These are phyloP conservation scores for Odontocerum albicorne DNA, from an alignment of 2,888 invertebrate genomes.

Conservation along the genomic window DNA sequence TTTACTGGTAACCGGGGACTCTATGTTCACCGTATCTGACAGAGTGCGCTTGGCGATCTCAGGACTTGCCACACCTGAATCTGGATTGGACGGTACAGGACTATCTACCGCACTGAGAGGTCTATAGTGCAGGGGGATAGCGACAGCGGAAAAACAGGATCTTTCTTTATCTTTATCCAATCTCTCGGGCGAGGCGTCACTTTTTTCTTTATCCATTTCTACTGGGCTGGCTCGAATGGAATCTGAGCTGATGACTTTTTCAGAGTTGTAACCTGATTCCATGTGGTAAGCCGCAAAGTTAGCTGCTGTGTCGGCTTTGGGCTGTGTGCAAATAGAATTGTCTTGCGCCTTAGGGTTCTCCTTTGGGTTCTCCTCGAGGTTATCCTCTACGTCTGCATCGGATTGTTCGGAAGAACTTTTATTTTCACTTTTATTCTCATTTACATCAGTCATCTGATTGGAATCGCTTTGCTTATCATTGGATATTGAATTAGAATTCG, in stretches of 20 bases:
- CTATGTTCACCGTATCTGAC: constrained; percentile 55
- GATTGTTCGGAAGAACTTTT: constrained; percentile 70
- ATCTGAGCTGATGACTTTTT: constrained; percentile 51
- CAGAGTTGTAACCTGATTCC: constrained; percentile 71
- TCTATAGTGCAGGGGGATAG: constrained; percentile 50
- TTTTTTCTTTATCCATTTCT: constrained; percentile 57
- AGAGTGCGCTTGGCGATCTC: constrained; percentile 60
- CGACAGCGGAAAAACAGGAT: constrained; percentile 43
- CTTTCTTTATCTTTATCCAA: constrained; percentile 59
- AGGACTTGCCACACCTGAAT: constrained; percentile 60
- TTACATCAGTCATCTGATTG: constrained; percentile 30
- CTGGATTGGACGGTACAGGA: constrained; percentile 48
- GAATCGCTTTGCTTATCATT: constrained; percentile 37
- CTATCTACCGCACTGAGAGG: constrained; percentile 50
- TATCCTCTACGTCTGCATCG: constrained; percentile 82
- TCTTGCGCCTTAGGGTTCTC: constrained; percentile 40
- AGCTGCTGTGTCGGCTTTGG: constrained; percentile 49
- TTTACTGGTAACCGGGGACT: constrained; percentile 52
- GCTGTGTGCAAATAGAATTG: constrained; percentile 44
- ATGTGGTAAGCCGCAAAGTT: constrained; percentile 57
- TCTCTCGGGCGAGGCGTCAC: constrained; percentile 59
- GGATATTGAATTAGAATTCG: background rate
- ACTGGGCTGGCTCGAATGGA: constrained; percentile 54
- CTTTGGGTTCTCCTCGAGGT: constrained; percentile 61
- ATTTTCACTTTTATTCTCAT: constrained; percentile 43